phyloP scores from a whole-genome alignment of 2,113 vertebrate species.

The Callopanchax toddi region DNA sequence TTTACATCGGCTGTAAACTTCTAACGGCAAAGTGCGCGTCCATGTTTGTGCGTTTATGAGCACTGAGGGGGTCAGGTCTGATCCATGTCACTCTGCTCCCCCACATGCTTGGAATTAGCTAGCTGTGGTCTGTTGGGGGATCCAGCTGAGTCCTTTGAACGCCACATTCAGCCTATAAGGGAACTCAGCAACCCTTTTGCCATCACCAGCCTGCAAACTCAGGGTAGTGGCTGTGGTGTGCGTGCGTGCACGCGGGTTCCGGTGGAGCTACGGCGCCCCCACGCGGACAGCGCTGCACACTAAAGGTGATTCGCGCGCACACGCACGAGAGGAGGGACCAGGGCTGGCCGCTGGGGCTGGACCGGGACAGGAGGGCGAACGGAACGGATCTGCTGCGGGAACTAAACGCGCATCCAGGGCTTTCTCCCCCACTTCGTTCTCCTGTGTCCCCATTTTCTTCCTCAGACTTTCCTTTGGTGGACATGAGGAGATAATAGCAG shows the following conservation, averaged over 20 bases:
- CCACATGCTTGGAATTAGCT: conserved; percentile 42
- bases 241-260: conserved; percentile 38
- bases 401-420: conserved; percentile 58
- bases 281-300: conserved; percentile 56
- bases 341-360: conserved; percentile 44
- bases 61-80: conserved; percentile 15
- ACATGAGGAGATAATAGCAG: conserved; percentile 71
- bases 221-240: background rate
- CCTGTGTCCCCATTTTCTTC: conserved; percentile 6
- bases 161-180: no score
- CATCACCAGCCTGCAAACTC: no score
- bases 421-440: conserved; percentile 35
- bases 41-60: conserved; percentile 10
- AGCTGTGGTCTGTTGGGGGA: conserved; percentile 5
- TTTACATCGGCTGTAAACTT: conserved; percentile 67
- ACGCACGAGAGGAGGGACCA: conserved; percentile 66
- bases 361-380: conserved; percentile 57
- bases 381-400: conserved; percentile 66
- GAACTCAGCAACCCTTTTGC: no score
- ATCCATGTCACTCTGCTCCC: conserved; percentile 31
- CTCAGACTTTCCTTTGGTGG: conserved; percentile 11
- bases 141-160: no score
- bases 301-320: conserved; percentile 30
- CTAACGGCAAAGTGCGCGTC: background rate
- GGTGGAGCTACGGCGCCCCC: conserved; percentile 72